phyloP scores from a whole-genome alignment of 2,888 invertebrate species.

The Macrosiphum euphorbiae region DNA sequence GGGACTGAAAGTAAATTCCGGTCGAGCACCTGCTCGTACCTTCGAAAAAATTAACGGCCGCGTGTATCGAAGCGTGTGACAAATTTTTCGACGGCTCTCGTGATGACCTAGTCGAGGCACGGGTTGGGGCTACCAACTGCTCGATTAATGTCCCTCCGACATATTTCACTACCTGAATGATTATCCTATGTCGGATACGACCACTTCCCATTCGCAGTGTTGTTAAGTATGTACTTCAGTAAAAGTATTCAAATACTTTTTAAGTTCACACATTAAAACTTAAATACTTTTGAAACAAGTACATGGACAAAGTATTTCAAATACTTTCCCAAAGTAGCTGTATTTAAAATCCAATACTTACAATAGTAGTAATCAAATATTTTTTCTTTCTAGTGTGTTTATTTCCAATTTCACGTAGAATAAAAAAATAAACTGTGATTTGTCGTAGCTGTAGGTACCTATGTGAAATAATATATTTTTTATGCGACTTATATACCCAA shows the following conservation, averaged over 20 bases:
- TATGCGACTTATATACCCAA: neutral
- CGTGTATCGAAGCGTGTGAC: neutral
- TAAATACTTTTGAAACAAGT: too few relatives aligned
- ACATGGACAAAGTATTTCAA: neutral
- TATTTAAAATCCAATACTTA: neutral
- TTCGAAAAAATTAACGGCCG: neutral
- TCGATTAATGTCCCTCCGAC: neutral
- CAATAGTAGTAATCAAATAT: neutral
- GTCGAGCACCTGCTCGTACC: neutral
- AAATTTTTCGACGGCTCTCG: neutral
- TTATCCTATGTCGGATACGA: neutral
- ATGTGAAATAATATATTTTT: neutral
- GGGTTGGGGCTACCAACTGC: neutral
- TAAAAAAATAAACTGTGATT: neutral
- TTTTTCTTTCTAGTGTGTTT: neutral
- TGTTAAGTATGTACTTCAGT: neutral
- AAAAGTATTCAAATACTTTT: neutral
- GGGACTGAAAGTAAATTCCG: neutral
- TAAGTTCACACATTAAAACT: neutral
- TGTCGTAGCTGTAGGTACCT: too few relatives aligned
- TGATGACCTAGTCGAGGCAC: neutral
- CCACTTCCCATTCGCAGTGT: neutral
- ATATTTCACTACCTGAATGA: too few relatives aligned
- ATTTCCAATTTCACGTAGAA: neutral
- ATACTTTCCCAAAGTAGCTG: neutral